Conservation (phyloP, 2,797 vertebrate species). For the Spinibarbus caldwelli region DNA sequence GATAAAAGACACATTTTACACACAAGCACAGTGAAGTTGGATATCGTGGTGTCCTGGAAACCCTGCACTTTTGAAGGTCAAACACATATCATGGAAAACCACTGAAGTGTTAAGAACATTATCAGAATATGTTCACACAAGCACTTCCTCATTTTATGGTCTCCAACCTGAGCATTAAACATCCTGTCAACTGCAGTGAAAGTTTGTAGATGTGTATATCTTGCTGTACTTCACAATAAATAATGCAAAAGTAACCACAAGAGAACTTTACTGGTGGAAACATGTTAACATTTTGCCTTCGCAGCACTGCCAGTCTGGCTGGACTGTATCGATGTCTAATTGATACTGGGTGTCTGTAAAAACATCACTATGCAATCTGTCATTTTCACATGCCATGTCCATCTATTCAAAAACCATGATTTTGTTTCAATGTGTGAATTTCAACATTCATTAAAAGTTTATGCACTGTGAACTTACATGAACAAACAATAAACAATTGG, state of each 20-base stretch:
- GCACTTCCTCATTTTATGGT: background rate
- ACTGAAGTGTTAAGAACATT: background rate
- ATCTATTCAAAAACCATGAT: background rate
- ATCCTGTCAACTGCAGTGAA: conserved; percentile 21
- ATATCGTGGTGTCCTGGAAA: conserved; percentile 1
- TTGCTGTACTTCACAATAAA: conserved; percentile 36
- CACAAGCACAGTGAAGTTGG: conserved; percentile 1
- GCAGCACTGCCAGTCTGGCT: conserved; percentile 57
- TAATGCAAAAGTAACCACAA: conserved; percentile 67
- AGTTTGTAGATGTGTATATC: background rate
- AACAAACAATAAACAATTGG: background rate
- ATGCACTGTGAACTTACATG: too few species aligned
- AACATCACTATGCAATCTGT: background rate
- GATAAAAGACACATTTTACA: conserved; percentile 13
- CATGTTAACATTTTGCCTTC: conserved; percentile 61
- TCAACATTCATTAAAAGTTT: too few species aligned
- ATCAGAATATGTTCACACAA: background rate
- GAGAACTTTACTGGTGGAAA: conserved; percentile 59
- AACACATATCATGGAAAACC: background rate
- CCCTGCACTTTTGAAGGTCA: conserved; percentile 29
- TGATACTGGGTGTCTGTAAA: background rate
- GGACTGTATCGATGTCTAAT: background rate
- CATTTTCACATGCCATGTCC: background rate
- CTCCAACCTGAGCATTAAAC: conserved; percentile 11
- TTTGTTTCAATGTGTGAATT: background rate